phyloP scores from a whole-genome alignment of 1,140 invertebrate genomes.

The Paramacrobiotus metropolitanus region DNA sequence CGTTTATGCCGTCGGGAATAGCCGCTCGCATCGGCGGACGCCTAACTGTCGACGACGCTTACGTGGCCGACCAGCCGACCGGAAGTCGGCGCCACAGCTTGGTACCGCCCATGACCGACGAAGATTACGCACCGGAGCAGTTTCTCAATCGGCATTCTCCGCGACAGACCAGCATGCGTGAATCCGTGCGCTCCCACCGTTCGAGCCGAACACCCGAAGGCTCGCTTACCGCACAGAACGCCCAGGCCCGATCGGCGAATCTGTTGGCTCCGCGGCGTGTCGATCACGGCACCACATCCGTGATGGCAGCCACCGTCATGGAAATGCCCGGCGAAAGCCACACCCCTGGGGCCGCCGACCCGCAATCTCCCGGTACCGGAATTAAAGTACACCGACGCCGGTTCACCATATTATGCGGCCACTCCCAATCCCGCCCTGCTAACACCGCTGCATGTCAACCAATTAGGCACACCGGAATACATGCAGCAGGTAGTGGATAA shows the following conservation, averaged over 20 bases:
- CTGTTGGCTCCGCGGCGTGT: background rate
- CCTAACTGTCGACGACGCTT: background rate
- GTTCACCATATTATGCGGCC: background rate
- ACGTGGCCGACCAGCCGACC: background rate
- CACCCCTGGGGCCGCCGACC: no score
- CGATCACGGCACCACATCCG: background rate
- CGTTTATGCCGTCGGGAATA: background rate
- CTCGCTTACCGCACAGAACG: background rate
- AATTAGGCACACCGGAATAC: background rate
- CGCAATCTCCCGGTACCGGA: background rate
- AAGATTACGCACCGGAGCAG: background rate
- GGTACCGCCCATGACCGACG: background rate
- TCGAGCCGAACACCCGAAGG: background rate
- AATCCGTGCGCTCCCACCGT: background rate
- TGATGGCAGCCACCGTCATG: background rate
- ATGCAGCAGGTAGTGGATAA: background rate
- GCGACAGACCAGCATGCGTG: background rate
- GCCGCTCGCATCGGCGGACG: constrained; percentile 1
- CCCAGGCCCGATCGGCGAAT: background rate
- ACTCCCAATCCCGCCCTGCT: background rate
- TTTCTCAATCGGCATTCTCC: background rate
- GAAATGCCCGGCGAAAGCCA: no score
- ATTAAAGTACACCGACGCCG: background rate
- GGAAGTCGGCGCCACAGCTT: background rate
- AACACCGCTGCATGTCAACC: background rate